Conservation (phyloP, 2,113 vertebrate genomes). For the Dicentrarchus labrax region DNA sequence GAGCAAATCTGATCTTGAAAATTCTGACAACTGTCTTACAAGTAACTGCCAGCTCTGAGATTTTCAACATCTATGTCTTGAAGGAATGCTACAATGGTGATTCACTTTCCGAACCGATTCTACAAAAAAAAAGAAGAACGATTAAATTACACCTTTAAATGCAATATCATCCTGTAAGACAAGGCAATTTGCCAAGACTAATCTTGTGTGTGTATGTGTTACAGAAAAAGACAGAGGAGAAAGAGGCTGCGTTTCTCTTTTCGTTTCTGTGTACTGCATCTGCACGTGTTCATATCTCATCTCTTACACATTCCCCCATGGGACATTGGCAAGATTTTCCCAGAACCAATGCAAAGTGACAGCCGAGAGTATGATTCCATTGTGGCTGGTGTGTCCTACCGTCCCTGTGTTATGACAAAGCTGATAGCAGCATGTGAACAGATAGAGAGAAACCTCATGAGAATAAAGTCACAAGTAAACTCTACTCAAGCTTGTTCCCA, state of each 20-base stretch:
- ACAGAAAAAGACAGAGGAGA: constrained; percentile 12
- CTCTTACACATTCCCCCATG: constrained; percentile 39
- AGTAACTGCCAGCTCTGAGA: constrained; percentile 42
- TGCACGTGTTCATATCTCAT: constrained; percentile 49
- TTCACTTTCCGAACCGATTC: constrained; percentile 50
- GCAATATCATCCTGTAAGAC: constrained; percentile 70
- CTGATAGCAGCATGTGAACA: constrained; percentile 22
- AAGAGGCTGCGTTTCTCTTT: not conserved
- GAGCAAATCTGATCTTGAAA: constrained; percentile 59
- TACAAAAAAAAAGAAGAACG: constrained; percentile 33
- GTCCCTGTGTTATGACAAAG: constrained; percentile 37
- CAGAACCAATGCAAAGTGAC: constrained; percentile 70
- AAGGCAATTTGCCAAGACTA: constrained; percentile 60
- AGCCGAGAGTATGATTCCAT: constrained; percentile 70
- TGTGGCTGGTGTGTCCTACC: constrained; percentile 37
- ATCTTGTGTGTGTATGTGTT: constrained; percentile 48
- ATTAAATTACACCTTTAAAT: constrained; percentile 79
- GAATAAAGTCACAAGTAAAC: constrained; percentile 34
- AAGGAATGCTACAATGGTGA: constrained; percentile 32
- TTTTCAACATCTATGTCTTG: constrained; percentile 44
- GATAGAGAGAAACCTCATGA: constrained; percentile 40
- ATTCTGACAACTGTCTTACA: constrained; percentile 51
- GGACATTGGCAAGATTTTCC: constrained; percentile 51
- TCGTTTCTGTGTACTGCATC: constrained; percentile 28
- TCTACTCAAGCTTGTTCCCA: constrained; percentile 2